Conservation (phyloP, 2,797 vertebrate genomes). For the Hippoglossus hippoglossus region DNA sequence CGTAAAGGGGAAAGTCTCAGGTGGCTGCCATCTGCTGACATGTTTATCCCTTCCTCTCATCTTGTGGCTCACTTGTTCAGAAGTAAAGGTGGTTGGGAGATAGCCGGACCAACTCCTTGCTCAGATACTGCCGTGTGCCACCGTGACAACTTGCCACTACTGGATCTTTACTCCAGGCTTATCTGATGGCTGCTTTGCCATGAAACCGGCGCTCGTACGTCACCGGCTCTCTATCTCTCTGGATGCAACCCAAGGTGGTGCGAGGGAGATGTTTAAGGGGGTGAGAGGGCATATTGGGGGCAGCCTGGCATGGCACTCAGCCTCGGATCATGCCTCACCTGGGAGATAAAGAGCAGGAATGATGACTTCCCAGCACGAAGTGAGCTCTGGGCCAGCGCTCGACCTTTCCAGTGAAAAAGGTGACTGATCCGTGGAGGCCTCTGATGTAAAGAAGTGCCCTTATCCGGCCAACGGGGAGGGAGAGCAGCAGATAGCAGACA, state of each 20-base stretch:
- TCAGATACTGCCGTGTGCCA: constrained; percentile 31
- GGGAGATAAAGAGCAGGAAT: constrained; percentile 77
- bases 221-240: constrained; percentile 32
- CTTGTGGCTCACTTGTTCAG: constrained; percentile 46
- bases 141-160: constrained; percentile 37
- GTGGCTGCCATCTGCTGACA: constrained; percentile 30
- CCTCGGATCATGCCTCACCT: constrained; percentile 67
- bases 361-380: constrained; percentile 71
- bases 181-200: constrained; percentile 68
- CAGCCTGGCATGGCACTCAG: constrained; percentile 50
- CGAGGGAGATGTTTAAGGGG: constrained; percentile 31
- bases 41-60: constrained; percentile 52
- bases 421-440: constrained; percentile 71
- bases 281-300: constrained; percentile 59
- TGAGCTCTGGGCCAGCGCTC: constrained; percentile 60
- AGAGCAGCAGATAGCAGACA: constrained; percentile 39
- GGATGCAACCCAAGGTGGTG: constrained; percentile 28
- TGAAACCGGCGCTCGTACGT: constrained; percentile 26
- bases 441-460: constrained; percentile 75
- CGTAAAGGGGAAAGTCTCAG: constrained; percentile 30
- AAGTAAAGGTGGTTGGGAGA: constrained; percentile 41
- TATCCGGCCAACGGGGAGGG: constrained; percentile 72
- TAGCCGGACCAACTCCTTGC: constrained; percentile 51
- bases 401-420: constrained; percentile 81
- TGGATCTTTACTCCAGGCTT: constrained; percentile 57